A percentile compares a stretch with the other conserved stretches of the same genome.
Evolutionary conservation across 2,797 vertebrate genomes (phyloP).

Genomic region (Gambelia wislizenii): DNA sequence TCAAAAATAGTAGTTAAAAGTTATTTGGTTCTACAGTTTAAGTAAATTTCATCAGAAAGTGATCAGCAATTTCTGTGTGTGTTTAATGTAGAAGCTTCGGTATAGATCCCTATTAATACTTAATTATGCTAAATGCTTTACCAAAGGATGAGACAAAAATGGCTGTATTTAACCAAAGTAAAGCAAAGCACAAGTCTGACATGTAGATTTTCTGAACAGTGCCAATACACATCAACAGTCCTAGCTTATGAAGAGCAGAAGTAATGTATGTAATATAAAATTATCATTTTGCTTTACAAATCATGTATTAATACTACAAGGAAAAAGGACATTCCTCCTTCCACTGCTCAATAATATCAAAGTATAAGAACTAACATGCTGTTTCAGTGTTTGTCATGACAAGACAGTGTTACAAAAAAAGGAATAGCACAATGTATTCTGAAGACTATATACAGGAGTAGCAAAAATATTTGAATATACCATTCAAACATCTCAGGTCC

Average conservation of each 20-base stretch:
- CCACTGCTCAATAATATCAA: constrained; percentile 61
- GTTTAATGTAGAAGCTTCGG: constrained; percentile 63
- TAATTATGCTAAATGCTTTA: constrained; percentile 70
- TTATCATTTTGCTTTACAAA: constrained; percentile 80
- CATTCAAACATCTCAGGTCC: constrained; percentile 65
- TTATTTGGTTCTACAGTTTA: constrained; percentile 81
- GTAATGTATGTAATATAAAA: constrained; percentile 79
- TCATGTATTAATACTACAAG: constrained; percentile 66
- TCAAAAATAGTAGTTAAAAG: constrained; percentile 80
- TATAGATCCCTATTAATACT: constrained; percentile 65
- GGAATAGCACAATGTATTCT: constrained; percentile 74
- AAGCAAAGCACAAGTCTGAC: constrained; percentile 74
- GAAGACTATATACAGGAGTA: constrained; percentile 74
- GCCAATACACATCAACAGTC: constrained; percentile 80
- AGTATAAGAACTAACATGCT: constrained; percentile 81
- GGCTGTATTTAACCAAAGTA: constrained; percentile 68
- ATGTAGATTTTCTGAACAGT: constrained; percentile 75
- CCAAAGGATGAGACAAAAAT: constrained; percentile 79
- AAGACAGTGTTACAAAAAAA: constrained; percentile 72
- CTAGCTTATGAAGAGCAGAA: constrained; percentile 79
- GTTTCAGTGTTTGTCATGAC: constrained; percentile 79
- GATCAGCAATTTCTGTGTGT: constrained; percentile 70
- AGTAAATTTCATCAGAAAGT: constrained; percentile 75
- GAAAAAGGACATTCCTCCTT: constrained; percentile 72
- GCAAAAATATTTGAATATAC: constrained; percentile 74